Percentiles rank a stretch among this genome's conserved stretches.
Evolutionary conservation across 1,140 invertebrate genomes (phyloP).

Genomic region (Nasonia longicornis): DNA sequence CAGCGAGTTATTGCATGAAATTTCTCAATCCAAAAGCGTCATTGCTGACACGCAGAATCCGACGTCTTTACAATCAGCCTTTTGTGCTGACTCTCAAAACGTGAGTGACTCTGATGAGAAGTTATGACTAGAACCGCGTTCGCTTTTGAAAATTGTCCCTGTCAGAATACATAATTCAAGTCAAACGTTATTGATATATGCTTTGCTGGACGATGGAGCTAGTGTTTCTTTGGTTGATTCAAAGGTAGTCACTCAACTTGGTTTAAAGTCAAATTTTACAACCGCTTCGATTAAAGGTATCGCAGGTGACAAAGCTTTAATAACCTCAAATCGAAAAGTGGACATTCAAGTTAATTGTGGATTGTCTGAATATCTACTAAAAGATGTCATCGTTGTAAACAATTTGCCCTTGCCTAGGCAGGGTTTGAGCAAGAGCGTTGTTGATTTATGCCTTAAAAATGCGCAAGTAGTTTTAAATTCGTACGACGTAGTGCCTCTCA

Average conservation of each 20-base stretch:
- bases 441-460: no score
- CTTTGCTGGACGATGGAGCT: background rate
- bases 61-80: background rate
- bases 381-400: no score
- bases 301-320: no score
- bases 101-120: background rate
- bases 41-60: background rate
- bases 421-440: no score
- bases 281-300: no score
- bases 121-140: background rate
- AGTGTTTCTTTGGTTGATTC: background rate
- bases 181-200: background rate
- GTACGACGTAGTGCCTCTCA: no score
- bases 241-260: background rate
- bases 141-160: background rate
- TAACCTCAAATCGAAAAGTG: no score
- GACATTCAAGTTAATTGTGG: no score
- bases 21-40: background rate
- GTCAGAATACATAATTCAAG: background rate
- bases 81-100: background rate
- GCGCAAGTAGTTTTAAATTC: no score
- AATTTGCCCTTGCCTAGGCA: no score
- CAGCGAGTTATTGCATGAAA: background rate
- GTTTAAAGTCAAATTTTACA: no score
- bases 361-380: no score